Evolutionary conservation across 1,140 invertebrate species (phyloP).

Genomic region (Drosophila erecta): DNA sequence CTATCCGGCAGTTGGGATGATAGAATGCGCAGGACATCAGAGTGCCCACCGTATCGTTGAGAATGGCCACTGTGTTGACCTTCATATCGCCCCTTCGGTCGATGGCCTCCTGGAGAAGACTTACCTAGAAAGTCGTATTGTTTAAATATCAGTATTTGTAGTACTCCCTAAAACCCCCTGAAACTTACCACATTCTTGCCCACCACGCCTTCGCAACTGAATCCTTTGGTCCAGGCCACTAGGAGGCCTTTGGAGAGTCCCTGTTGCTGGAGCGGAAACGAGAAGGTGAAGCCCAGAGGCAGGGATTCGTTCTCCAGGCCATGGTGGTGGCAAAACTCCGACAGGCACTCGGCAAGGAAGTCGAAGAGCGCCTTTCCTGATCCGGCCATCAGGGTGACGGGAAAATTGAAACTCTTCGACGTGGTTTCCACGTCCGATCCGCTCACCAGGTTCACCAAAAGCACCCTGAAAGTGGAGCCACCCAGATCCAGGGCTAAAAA

Average conservation of each 20-base stretch:
- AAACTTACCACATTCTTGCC: slow-evolving; percentile 93
- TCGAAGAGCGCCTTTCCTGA: slow-evolving; percentile 95
- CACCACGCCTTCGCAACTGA: slow-evolving; percentile 61
- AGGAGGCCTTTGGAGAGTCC: slow-evolving; percentile 95
- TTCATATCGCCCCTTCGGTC: slow-evolving; percentile 85
- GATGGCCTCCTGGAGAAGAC: slow-evolving; percentile 91
- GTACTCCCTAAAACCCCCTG: not conserved
- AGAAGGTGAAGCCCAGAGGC: slow-evolving; percentile 97
- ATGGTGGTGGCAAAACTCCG: slow-evolving; percentile 93
- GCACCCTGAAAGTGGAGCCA: slow-evolving; percentile 99
- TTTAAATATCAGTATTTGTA: too few species aligned
- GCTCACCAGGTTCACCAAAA: slow-evolving; percentile 93
- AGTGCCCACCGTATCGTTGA: slow-evolving; percentile 99
- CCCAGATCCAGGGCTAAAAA: slow-evolving; percentile 98
- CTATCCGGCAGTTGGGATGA: slow-evolving; percentile 80
- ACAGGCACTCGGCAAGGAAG: slow-evolving; percentile 98
- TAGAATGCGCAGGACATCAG: slow-evolving; percentile 86
- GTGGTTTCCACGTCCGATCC: slow-evolving; percentile 92
- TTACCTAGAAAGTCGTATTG: slow-evolving; percentile 85
- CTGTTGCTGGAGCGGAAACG: slow-evolving; percentile 96
- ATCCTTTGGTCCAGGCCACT: slow-evolving; percentile 93
- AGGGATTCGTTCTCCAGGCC: slow-evolving; percentile 87
- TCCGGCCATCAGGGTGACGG: slow-evolving; percentile 95
- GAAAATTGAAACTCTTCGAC: slow-evolving; percentile 97
- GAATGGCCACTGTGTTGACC: slow-evolving; percentile 94